These are phyloP conservation scores for Gnathonemus echidnorhynchus DNA, from an alignment of 2,113 vertebrate species.

Conservation along the genomic window DNA sequence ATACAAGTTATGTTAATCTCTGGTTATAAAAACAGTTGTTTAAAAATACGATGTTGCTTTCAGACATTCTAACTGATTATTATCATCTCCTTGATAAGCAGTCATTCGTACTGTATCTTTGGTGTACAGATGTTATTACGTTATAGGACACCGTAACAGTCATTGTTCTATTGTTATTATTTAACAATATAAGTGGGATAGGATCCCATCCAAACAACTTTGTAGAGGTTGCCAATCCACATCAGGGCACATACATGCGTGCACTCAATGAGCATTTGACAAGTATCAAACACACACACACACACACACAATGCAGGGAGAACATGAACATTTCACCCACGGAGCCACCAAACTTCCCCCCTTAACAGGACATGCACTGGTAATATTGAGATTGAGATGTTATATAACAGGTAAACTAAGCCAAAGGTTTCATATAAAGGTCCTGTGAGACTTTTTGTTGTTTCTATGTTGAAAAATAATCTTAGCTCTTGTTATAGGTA, in stretches of 20 bases:
- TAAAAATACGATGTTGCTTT: constrained; percentile 23
- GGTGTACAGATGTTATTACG: background rate
- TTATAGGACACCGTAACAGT: background rate
- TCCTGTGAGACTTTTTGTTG: background rate
- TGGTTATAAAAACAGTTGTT: background rate
- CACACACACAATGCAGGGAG: background rate
- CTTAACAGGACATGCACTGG: background rate
- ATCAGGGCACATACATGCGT: background rate
- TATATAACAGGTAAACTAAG: background rate
- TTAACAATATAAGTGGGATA: background rate
- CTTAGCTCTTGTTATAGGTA: background rate
- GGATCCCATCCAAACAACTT: background rate
- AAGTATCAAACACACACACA: background rate
- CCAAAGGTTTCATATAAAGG: background rate
- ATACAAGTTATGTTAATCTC: no score
- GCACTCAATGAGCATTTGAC: background rate
- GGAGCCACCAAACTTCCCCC: background rate
- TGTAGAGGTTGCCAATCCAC: background rate
- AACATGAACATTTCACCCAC: background rate
- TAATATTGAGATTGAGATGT: background rate
- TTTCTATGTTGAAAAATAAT: background rate
- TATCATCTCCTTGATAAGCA: background rate
- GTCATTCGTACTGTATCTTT: constrained; percentile 13
- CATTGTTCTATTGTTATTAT: background rate
- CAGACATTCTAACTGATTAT: background rate